Evolutionary conservation across 1,140 invertebrate genomes (phyloP).

Genomic region (Andrena cerasifolii): DNA sequence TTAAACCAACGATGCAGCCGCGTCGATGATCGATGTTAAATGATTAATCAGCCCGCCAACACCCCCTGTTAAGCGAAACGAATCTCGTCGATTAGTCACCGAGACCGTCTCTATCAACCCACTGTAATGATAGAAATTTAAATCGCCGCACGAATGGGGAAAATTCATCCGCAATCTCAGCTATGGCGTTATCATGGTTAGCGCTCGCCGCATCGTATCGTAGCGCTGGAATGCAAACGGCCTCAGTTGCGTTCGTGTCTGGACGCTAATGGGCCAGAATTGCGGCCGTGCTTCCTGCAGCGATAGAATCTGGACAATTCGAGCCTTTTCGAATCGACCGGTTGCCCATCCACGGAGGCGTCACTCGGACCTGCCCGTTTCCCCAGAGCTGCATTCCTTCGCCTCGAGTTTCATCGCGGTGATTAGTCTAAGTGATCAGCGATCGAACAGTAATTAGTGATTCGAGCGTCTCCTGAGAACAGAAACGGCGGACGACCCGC

Average conservation of each 20-base stretch:
- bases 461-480: not conserved
- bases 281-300: not conserved
- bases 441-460: conserved; percentile 51
- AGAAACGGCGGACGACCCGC: conserved; percentile 13
- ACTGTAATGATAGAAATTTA: not conserved
- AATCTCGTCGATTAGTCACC: conserved; percentile 2
- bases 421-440: conserved; percentile 39
- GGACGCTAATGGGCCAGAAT: conserved; percentile 14
- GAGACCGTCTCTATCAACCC: not conserved
- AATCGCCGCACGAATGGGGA: no score
- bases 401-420: conserved; percentile 38
- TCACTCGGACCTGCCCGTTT: not conserved
- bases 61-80: no score
- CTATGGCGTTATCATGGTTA: not conserved
- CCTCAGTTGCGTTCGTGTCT: not conserved
- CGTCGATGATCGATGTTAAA: no score
- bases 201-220: not conserved
- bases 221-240: not conserved
- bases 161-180: conserved; percentile 11
- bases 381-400: not conserved
- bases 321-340: conserved; percentile 9
- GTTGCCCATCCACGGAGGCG: conserved; percentile 3
- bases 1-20: no score
- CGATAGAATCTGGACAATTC: conserved; percentile 6
- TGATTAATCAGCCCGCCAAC: no score